Percentiles rank a stretch among this genome's conserved stretches.
These are phyloP conservation scores for Melanotus villosus DNA, from an alignment of 2,888 invertebrate species.

Conservation along the genomic window DNA sequence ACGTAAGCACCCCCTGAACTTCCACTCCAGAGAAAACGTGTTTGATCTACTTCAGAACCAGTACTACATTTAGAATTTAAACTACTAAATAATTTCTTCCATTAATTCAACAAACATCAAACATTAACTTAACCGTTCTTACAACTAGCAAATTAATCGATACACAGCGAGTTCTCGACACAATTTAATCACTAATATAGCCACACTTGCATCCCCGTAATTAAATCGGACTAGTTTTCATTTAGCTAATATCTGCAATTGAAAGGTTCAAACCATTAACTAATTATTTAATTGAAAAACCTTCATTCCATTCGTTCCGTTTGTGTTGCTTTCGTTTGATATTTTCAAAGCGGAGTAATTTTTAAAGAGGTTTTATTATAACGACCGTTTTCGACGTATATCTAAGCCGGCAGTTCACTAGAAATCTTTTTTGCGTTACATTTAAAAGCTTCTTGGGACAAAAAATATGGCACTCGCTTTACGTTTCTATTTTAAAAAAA, in stretches of 20 bases:
- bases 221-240: too few species aligned
- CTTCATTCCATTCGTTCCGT: background rate
- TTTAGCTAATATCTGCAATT: too few species aligned
- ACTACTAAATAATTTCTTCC: too few species aligned
- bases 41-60: background rate
- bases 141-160: too few species aligned
- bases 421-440: conserved; percentile 13
- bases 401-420: background rate
- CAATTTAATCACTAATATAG: too few species aligned
- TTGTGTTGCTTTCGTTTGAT: background rate
- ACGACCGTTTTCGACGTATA: background rate
- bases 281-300: background rate
- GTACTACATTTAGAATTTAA: background rate
- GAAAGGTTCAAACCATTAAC: too few species aligned
- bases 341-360: background rate
- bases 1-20: conserved; percentile 21
- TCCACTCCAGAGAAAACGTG: background rate
- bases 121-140: too few species aligned
- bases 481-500: conserved; percentile 1
- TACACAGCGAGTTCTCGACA: too few species aligned
- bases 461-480: background rate
- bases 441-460: conserved; percentile 20
- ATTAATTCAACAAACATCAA: too few species aligned
- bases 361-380: background rate
- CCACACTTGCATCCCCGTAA: too few species aligned